phyloP scores from a whole-genome alignment of 2,888 invertebrate species.

The Trissolcus brochymenae region DNA sequence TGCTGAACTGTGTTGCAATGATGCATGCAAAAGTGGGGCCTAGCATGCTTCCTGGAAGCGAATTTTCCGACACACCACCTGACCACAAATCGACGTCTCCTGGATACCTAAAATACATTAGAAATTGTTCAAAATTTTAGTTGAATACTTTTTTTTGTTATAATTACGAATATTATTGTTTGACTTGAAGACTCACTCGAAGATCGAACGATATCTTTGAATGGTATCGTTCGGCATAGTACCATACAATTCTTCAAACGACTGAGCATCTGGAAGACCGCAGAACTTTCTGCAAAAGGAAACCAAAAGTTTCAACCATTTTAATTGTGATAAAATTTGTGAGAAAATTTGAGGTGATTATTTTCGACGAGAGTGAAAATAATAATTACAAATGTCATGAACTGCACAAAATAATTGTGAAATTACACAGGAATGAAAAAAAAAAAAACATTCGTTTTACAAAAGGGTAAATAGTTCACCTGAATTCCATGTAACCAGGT shows the following conservation, averaged over 20 bases:
- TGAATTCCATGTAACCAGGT: conserved; percentile 94
- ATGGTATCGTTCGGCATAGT: conserved; percentile 94
- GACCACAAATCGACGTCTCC: conserved; percentile 96
- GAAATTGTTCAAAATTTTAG: background rate
- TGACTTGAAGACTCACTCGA: conserved; percentile 81
- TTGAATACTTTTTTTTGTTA: background rate
- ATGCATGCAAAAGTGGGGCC: conserved; percentile 96
- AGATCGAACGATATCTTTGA: conserved; percentile 87
- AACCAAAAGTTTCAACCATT: background rate
- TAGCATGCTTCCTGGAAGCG: conserved; percentile 92
- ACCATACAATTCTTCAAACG: conserved; percentile 88
- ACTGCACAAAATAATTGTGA: background rate
- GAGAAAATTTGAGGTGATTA: no score
- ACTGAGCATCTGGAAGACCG: conserved; percentile 86
- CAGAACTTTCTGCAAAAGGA: conserved; percentile 78
- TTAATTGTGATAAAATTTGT: background rate
- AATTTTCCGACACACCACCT: conserved; percentile 93
- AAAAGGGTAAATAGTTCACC: conserved; percentile 66
- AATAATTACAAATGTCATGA: background rate
- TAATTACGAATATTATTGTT: background rate
- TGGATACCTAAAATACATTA: conserved; percentile 80
- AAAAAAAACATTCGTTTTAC: background rate
- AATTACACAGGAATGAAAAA: background rate
- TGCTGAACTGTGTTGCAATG: conserved; percentile 94
- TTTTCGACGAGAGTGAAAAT: no score